Evolutionary conservation across 23 tunicate species (phyloP).

Genomic region (Clavelina lepadiformis): DNA sequence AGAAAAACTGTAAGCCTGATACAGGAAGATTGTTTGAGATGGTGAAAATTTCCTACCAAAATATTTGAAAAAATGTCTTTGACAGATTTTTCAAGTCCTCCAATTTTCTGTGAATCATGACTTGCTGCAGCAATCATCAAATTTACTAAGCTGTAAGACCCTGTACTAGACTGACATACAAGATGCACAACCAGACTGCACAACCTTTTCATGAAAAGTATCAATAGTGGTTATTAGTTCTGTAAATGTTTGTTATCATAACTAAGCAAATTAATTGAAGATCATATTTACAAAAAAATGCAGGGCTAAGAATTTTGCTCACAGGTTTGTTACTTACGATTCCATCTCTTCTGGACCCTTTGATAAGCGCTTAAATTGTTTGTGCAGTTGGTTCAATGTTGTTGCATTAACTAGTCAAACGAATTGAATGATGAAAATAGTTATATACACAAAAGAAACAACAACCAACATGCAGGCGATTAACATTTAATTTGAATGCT

Average conservation of each 20-base stretch:
- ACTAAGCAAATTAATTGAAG: background rate
- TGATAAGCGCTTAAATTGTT: conserved; percentile 21
- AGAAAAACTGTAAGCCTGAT: no score
- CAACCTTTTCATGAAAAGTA: conserved; percentile 19
- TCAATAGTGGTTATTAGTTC: background rate
- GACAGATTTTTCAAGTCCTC: conserved; percentile 33
- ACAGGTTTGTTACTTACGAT: conserved; percentile 31
- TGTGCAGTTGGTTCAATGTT: conserved; percentile 31
- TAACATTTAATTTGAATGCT: no score
- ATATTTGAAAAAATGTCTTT: conserved; percentile 28
- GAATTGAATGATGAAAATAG: no score
- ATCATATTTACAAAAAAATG: background rate
- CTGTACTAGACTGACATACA: conserved; percentile 57
- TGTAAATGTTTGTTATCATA: background rate
- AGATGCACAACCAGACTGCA: conserved; percentile 83
- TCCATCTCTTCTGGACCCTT: conserved; percentile 24
- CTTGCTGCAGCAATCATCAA: conserved; percentile 36
- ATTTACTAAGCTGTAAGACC: conserved; percentile 38
- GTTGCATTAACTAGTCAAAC: conserved; percentile 47
- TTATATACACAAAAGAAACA: no score
- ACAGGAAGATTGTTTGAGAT: no score
- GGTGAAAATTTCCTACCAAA: no score
- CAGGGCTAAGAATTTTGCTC: no score
- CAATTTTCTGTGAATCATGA: background rate
- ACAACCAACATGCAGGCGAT: no score